Evolutionary conservation across 2,113 vertebrate species (phyloP).

Genomic region (Felis catus): F.catus_Fca126_mat1.0 CM031428.1:11119501-11120000

Average conservation of each 20-base stretch:
- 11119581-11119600: background rate
- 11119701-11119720: background rate
- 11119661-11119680: background rate
- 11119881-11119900: background rate
- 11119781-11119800: background rate
- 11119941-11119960: background rate
- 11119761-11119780: background rate
- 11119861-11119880: background rate
- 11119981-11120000: background rate
- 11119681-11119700: background rate
- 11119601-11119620: background rate
- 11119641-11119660: background rate
- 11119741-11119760: background rate
- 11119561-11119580: background rate
- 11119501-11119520: background rate
- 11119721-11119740: too few species aligned
- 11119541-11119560: background rate
- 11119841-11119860: background rate
- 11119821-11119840: background rate
- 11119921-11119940: background rate
- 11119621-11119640: background rate
- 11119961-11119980: background rate
- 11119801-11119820: background rate
- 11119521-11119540: background rate
- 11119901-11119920: background rate